Evolutionary conservation across 2,797 vertebrate genomes (phyloP).

Genomic region (Rousettus madagascariensis): DNA sequence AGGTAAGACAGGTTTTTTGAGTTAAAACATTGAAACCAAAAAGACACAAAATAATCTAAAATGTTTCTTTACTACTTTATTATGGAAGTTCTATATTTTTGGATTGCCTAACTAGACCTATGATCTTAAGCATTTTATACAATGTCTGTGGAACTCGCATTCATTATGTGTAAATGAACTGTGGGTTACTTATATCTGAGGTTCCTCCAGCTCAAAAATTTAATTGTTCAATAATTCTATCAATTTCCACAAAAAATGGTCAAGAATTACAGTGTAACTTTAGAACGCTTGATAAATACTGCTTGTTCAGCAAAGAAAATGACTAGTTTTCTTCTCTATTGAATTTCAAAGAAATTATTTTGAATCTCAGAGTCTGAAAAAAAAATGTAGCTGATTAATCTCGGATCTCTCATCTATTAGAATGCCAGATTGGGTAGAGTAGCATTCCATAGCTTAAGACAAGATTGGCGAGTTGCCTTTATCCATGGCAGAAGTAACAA

Average conservation of each 20-base stretch:
- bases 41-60: not conserved
- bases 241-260: not conserved
- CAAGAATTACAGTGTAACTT: not conserved
- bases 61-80: not conserved
- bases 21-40: not conserved
- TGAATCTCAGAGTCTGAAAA: not conserved
- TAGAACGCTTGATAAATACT: not conserved
- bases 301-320: not conserved
- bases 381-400: not conserved
- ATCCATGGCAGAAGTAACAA: not conserved
- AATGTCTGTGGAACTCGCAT: not conserved
- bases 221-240: slow-evolving; percentile 1
- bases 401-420: not conserved
- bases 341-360: slow-evolving; percentile 41
- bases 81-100: not conserved
- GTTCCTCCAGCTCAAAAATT: not conserved
- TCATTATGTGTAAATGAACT: not conserved
- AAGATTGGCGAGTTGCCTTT: not conserved
- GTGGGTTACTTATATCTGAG: not conserved
- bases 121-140: not conserved
- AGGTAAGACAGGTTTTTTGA: slow-evolving; percentile 87
- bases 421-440: not conserved
- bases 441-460: not conserved
- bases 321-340: not conserved
- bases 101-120: not conserved